Evolutionary conservation across 2,888 invertebrate species (phyloP).

Genomic region (Scelioninae gen. 2): DNA sequence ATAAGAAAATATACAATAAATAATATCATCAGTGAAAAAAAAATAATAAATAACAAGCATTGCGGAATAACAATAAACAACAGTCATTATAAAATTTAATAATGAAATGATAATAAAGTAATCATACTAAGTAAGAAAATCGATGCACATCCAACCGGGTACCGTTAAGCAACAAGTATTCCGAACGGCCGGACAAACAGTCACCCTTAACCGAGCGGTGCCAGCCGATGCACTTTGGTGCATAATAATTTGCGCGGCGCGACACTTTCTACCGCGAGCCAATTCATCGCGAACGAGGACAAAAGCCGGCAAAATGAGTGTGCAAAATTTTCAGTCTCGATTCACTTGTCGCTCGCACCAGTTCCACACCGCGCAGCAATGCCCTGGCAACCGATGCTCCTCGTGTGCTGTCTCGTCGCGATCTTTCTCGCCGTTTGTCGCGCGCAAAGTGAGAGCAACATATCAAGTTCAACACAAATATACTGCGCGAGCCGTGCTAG

Average conservation of each 20-base stretch:
- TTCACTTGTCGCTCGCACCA: conserved; percentile 54
- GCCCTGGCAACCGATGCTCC: conserved; percentile 15
- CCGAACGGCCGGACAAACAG: background rate
- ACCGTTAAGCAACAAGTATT: background rate
- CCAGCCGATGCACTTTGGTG: conserved; percentile 21
- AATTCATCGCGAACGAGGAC: conserved; percentile 65
- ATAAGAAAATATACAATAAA: too few relatives aligned
- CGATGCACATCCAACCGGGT: background rate
- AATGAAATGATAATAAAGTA: too few relatives aligned
- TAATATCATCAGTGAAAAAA: too few relatives aligned
- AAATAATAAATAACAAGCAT: too few relatives aligned
- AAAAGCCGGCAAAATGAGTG: conserved; percentile 48
- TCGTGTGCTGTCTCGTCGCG: conserved; percentile 1
- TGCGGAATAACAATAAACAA: too few relatives aligned
- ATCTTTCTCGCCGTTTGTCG: background rate
- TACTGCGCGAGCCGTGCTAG: background rate
- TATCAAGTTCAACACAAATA: background rate
- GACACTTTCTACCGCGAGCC: conserved; percentile 67
- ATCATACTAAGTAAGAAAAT: too few relatives aligned
- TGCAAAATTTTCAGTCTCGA: conserved; percentile 65
- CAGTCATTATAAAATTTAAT: too few relatives aligned
- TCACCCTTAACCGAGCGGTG: background rate
- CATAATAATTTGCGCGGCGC: conserved; percentile 39
- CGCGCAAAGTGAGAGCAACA: conserved; percentile 18
- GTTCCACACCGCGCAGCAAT: conserved; percentile 47